Evolutionary conservation across 1,140 invertebrate genomes (phyloP).

Genomic region (Diploscapter pachys): DNA sequence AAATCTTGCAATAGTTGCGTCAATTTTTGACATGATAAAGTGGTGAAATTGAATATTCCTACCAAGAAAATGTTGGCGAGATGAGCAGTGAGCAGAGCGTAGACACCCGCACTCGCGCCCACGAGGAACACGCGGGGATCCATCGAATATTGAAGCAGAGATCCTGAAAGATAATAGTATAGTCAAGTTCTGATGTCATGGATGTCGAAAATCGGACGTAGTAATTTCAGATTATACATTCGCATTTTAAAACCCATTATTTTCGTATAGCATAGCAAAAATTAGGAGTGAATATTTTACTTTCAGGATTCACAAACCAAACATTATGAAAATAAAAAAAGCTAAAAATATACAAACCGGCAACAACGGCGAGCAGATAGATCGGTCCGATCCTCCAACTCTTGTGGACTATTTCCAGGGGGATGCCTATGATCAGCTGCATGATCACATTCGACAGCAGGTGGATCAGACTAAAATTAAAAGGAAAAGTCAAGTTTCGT

Average conservation of each 20-base stretch:
- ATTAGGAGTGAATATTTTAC: too few relatives aligned
- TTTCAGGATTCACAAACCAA: too few relatives aligned
- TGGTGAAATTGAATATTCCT: not conserved
- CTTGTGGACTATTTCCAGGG: constrained; percentile 88
- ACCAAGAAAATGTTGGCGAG: constrained; percentile 82
- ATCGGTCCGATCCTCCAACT: constrained; percentile 74
- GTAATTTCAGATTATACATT: too few relatives aligned
- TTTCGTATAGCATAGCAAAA: too few relatives aligned
- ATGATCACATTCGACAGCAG: constrained; percentile 84
- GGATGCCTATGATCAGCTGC: constrained; percentile 83
- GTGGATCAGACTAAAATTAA: constrained; percentile 63
- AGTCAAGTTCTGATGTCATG: too few relatives aligned
- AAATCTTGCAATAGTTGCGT: too few relatives aligned
- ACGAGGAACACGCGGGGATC: constrained; percentile 81
- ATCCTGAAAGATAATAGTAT: constrained; percentile 60
- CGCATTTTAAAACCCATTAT: too few relatives aligned
- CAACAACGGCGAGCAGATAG: constrained; percentile 81
- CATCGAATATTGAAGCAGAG: constrained; percentile 74
- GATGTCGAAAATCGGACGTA: too few relatives aligned
- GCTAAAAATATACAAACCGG: constrained; percentile 63
- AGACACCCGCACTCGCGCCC: constrained; percentile 91
- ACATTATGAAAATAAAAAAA: too few relatives aligned
- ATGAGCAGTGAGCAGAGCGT: constrained; percentile 89
- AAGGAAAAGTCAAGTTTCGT: not conserved
- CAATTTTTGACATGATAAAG: not conserved